Evolutionary conservation across 2,888 invertebrate genomes (phyloP).

Genomic region (Rutpela maculata): DNA sequence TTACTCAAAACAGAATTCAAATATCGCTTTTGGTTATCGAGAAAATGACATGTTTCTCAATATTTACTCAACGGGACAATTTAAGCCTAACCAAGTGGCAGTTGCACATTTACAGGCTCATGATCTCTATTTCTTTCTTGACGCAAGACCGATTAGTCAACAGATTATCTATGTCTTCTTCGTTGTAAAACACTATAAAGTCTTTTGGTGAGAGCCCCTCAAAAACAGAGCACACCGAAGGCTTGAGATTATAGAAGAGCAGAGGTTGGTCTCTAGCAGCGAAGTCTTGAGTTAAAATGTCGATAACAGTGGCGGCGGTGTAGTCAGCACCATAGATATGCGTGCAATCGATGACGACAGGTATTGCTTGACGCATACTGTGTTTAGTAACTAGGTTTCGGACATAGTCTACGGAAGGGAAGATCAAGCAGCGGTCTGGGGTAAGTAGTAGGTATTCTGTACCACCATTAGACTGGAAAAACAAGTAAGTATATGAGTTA

Average conservation of each 20-base stretch:
- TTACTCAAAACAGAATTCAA: too few species aligned
- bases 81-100: too few species aligned
- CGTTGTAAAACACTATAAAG: constrained; percentile 86
- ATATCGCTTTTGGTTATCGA: too few species aligned
- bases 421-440: constrained; percentile 91
- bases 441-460: constrained; percentile 88
- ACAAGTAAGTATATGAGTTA: not conserved
- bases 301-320: constrained; percentile 89
- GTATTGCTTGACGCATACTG: constrained; percentile 81
- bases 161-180: constrained; percentile 84
- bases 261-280: constrained; percentile 83
- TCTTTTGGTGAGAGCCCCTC: constrained; percentile 86
- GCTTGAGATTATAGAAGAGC: constrained; percentile 90
- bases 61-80: too few species aligned
- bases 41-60: too few species aligned
- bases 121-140: constrained; percentile 45
- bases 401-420: constrained; percentile 93
- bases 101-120: constrained; percentile 25
- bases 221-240: constrained; percentile 87
- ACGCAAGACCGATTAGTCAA: constrained; percentile 67
- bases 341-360: constrained; percentile 90
- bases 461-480: constrained; percentile 80
- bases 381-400: constrained; percentile 89
- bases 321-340: constrained; percentile 93
- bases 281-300: constrained; percentile 85